Conservation (phyloP, 2,797 vertebrate genomes). For the Diplodus sargus region DNA sequence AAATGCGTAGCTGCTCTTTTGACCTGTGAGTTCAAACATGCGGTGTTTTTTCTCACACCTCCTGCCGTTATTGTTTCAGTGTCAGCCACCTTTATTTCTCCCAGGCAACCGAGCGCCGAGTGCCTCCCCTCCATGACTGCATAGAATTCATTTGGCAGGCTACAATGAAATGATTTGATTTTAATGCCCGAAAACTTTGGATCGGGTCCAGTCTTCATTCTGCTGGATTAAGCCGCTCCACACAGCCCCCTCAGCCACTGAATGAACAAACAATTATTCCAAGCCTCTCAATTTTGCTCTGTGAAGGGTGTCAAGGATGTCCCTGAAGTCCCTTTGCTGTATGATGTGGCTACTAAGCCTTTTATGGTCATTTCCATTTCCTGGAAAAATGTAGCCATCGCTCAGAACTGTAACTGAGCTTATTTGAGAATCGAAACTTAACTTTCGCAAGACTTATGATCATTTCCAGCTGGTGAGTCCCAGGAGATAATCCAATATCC, state of each 20-base stretch:
- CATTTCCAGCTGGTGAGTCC: background rate
- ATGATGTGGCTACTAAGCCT: slow-evolving; percentile 17
- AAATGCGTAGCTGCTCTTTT: background rate
- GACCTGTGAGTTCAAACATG: background rate
- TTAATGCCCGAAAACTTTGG: slow-evolving; percentile 62
- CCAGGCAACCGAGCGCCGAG: slow-evolving; percentile 21
- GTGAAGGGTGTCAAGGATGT: slow-evolving; percentile 55
- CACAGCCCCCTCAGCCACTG: slow-evolving; percentile 55
- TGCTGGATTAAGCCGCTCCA: slow-evolving; percentile 61
- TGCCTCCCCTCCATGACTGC: slow-evolving; percentile 14
- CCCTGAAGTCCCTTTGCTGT: slow-evolving; percentile 27
- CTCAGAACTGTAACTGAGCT: slow-evolving; percentile 30
- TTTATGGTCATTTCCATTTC: slow-evolving; percentile 36
- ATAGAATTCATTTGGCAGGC: slow-evolving; percentile 62
- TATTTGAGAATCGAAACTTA: slow-evolving; percentile 34
- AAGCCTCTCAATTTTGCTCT: slow-evolving; percentile 56
- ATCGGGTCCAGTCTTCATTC: slow-evolving; percentile 65
- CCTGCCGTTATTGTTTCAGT: slow-evolving; percentile 7
- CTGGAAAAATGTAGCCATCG: slow-evolving; percentile 9
- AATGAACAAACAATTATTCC: slow-evolving; percentile 75
- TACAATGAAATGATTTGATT: slow-evolving; percentile 65
- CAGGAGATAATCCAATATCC: background rate
- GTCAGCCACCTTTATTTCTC: slow-evolving; percentile 37
- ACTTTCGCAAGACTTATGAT: background rate
- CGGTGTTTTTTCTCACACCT: background rate